Conservation (phyloP, 2,113 vertebrate species). For the Myiopsitta monachus region DNA sequence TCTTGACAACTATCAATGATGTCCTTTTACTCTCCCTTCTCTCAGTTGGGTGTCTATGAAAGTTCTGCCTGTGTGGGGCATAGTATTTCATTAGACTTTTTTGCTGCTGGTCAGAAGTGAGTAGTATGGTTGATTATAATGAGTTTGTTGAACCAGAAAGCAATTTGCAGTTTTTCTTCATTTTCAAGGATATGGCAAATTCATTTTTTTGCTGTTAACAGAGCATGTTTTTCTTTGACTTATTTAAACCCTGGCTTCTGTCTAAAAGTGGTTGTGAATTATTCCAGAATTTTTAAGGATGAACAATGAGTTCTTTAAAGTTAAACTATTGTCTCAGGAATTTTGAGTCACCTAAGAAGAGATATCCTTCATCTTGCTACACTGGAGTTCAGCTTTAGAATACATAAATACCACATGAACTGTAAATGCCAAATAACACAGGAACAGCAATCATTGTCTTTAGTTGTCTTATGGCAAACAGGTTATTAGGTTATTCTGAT, state of each 20-base stretch:
- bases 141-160: not conserved
- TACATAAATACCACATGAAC: not conserved
- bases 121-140: not conserved
- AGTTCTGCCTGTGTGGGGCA: not conserved
- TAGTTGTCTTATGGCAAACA: not conserved
- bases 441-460: not conserved
- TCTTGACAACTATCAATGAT: slow-evolving; percentile 6
- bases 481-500: not conserved
- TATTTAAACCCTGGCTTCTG: not conserved
- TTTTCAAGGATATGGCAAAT: not conserved
- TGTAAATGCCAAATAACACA: not conserved
- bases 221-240: not conserved
- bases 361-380: not conserved
- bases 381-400: not conserved
- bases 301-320: not conserved
- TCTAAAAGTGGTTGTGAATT: not conserved
- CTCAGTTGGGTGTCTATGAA: not conserved
- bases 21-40: not conserved
- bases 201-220: not conserved
- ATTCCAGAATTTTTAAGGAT: not conserved
- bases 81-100: not conserved
- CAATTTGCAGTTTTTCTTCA: not conserved
- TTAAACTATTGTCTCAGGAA: not conserved
- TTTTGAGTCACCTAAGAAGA: not conserved
- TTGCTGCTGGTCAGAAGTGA: not conserved